Conservation (phyloP, 2,888 invertebrate genomes). For the Andricus quercusramuli region DNA sequence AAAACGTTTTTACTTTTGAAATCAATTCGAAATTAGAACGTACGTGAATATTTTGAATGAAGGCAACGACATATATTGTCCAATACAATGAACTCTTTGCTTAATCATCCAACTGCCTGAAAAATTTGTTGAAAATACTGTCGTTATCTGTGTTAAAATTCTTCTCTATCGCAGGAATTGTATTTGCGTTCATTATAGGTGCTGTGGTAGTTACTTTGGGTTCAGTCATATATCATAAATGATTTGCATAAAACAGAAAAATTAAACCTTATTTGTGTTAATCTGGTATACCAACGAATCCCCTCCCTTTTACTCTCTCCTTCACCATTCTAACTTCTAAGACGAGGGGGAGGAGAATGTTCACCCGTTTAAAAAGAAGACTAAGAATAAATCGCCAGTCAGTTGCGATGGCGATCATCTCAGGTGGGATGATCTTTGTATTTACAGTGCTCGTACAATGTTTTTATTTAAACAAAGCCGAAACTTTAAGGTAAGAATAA, state of each 20-base stretch:
- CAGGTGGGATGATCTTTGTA: slow-evolving; percentile 60
- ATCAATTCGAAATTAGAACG: too few relatives aligned
- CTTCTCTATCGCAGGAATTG: background rate
- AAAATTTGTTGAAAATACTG: background rate
- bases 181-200: background rate
- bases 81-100: background rate
- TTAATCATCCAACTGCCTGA: background rate
- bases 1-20: too few relatives aligned
- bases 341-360: slow-evolving; percentile 59
- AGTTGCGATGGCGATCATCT: slow-evolving; percentile 52
- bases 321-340: slow-evolving; percentile 45
- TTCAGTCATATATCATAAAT: background rate
- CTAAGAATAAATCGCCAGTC: slow-evolving; percentile 54
- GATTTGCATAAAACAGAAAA: background rate
- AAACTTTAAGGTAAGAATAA: slow-evolving; percentile 59
- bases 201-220: background rate
- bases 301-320: slow-evolving; percentile 48
- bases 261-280: background rate
- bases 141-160: background rate
- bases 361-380: slow-evolving; percentile 56
- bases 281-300: slow-evolving; percentile 4
- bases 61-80: background rate
- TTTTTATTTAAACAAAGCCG: slow-evolving; percentile 47
- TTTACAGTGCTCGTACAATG: slow-evolving; percentile 56
- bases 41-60: background rate